Evolutionary conservation across 2,888 invertebrate genomes (phyloP).

Genomic region (Lepidonotus clava): DNA sequence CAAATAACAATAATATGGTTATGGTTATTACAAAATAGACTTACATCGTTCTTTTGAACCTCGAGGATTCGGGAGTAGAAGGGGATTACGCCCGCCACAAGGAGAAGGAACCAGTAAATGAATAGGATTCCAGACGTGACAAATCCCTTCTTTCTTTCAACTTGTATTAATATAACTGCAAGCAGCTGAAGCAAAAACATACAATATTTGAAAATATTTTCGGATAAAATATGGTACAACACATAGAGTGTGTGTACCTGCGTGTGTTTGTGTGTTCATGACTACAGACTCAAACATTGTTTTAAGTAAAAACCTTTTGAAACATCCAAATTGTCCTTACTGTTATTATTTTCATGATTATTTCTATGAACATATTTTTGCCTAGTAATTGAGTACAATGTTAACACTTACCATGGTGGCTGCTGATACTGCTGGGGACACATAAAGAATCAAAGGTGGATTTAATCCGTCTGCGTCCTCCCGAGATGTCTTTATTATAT

Average conservation of each 20-base stretch:
- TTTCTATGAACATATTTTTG: too few species aligned
- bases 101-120: constrained; percentile 74
- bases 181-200: constrained; percentile 70
- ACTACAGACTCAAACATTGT: too few species aligned
- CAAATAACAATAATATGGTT: too few species aligned
- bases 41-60: constrained; percentile 53
- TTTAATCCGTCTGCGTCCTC: constrained; percentile 58
- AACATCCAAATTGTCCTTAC: too few species aligned
- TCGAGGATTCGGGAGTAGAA: constrained; percentile 70
- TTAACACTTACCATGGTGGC: constrained; percentile 55
- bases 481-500: constrained; percentile 66
- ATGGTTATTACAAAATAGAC: too few species aligned
- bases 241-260: too few species aligned
- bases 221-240: neutral
- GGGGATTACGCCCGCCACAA: constrained; percentile 72
- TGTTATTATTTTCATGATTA: too few species aligned
- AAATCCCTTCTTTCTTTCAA: constrained; percentile 74
- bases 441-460: constrained; percentile 39
- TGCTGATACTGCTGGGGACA: constrained; percentile 55
- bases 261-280: too few species aligned
- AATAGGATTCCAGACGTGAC: constrained; percentile 78
- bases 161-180: constrained; percentile 70
- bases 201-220: neutral
- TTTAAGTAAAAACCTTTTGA: too few species aligned
- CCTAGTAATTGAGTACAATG: neutral